These are phyloP conservation scores for Geotrypetes seraphini DNA, from an alignment of 2,797 vertebrate species.

Conservation along the genomic window DNA sequence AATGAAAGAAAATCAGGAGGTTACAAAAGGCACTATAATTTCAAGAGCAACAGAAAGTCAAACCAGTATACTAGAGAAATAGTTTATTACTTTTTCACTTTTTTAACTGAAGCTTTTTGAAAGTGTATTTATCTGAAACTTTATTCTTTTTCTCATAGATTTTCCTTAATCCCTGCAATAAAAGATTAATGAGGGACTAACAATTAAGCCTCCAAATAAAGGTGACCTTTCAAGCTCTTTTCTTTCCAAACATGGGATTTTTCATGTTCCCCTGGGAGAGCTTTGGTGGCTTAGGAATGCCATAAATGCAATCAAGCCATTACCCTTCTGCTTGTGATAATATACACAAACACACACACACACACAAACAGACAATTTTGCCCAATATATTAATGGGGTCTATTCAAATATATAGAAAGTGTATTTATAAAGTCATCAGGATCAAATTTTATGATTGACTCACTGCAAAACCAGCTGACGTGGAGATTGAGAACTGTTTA, in stretches of 20 bases:
- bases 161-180: conserved; percentile 17
- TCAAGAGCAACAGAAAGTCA: too few relatives aligned
- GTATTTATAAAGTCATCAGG: conserved; percentile 7
- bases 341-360: conserved; percentile 4
- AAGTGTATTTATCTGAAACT: not conserved
- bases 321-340: conserved; percentile 15
- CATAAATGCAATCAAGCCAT: conserved; percentile 27
- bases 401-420: conserved; percentile 14
- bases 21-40: too few relatives aligned
- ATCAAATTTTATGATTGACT: conserved; percentile 1
- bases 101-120: conserved; percentile 2
- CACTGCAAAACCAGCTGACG: not conserved
- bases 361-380: conserved; percentile 11
- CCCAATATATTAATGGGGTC: conserved; percentile 1
- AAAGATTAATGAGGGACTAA: conserved; percentile 9
- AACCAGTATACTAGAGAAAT: too few relatives aligned
- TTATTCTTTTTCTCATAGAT: too few relatives aligned
- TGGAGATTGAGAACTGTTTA: not conserved
- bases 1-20: too few relatives aligned
- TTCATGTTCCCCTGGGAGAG: not conserved
- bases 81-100: too few relatives aligned
- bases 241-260: conserved; percentile 14
- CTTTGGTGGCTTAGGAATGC: not conserved
- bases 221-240: conserved; percentile 1
- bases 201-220: conserved; percentile 6